Percentiles rank a stretch among this genome's conserved stretches.
Evolutionary conservation across 2,113 vertebrate genomes (phyloP).

Genomic region (Ptychochromis oligacanthus): DNA sequence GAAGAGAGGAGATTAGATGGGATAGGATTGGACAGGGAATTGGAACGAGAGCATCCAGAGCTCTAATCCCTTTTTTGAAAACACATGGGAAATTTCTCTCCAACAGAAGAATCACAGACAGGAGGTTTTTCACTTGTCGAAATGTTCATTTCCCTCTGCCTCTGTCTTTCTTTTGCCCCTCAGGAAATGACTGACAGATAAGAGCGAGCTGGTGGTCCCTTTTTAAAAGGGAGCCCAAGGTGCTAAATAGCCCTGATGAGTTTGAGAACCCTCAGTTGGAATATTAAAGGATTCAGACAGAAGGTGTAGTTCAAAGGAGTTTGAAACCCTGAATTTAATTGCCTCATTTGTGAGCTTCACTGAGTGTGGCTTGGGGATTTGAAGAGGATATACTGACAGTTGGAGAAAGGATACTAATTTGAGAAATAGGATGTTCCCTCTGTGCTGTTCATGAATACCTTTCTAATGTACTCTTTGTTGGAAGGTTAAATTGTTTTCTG

Average conservation of each 20-base stretch:
- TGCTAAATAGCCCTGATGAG: slow-evolving; percentile 56
- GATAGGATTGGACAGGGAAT: slow-evolving; percentile 51
- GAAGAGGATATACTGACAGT: slow-evolving; percentile 34
- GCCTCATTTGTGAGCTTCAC: slow-evolving; percentile 66
- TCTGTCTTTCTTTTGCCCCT: slow-evolving; percentile 3
- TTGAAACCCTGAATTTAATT: slow-evolving; percentile 66
- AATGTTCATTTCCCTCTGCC: slow-evolving; percentile 44
- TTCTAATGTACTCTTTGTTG: slow-evolving; percentile 25
- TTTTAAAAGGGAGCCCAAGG: slow-evolving; percentile 47
- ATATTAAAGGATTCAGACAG: slow-evolving; percentile 67
- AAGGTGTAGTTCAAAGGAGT: slow-evolving; percentile 65
- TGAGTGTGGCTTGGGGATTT: slow-evolving; percentile 43
- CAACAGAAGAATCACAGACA: slow-evolving; percentile 35
- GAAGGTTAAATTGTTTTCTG: slow-evolving; percentile 38
- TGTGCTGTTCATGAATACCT: slow-evolving; percentile 12
- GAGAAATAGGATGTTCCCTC: slow-evolving; percentile 31
- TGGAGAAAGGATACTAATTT: slow-evolving; percentile 53
- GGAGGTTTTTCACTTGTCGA: slow-evolving; percentile 44
- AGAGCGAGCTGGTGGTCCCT: slow-evolving; percentile 54
- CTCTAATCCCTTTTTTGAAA: slow-evolving; percentile 61
- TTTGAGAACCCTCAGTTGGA: slow-evolving; percentile 55
- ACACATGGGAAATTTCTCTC: slow-evolving; percentile 61
- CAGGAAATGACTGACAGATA: slow-evolving; percentile 51
- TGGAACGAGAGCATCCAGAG: slow-evolving; percentile 45
- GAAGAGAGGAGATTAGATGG: slow-evolving; percentile 59